These are phyloP conservation scores for Drosophila biarmipes DNA, from an alignment of 1,140 invertebrate species.

Conservation along the genomic window DNA sequence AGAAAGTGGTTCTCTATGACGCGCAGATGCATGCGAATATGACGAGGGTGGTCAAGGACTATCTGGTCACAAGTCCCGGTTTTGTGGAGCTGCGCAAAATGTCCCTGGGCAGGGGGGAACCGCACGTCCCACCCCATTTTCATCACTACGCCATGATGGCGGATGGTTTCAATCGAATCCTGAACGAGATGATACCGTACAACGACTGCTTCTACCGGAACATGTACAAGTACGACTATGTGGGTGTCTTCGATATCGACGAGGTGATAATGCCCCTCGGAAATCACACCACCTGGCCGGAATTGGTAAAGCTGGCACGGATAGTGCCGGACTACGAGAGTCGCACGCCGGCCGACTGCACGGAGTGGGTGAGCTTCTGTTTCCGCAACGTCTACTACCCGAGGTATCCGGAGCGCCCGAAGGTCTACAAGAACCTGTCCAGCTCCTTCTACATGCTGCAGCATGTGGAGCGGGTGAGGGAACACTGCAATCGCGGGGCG, in stretches of 20 bases:
- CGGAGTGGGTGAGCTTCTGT: conserved; percentile 62
- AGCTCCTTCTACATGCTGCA: conserved; percentile 77
- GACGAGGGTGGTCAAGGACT: conserved; percentile 89
- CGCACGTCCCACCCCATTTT: conserved; percentile 87
- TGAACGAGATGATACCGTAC: conserved; percentile 93
- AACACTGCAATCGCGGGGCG: conserved; percentile 47
- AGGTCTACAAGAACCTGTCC: conserved; percentile 54
- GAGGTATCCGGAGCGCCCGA: conserved; percentile 52
- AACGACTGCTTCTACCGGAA: conserved; percentile 93
- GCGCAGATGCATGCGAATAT: conserved; percentile 95
- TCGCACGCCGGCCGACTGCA: conserved; percentile 17
- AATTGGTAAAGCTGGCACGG: conserved; percentile 48
- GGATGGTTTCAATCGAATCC: conserved; percentile 69
- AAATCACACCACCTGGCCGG: conserved; percentile 85
- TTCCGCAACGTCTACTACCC: conserved; percentile 72
- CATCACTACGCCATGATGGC: conserved; percentile 85
- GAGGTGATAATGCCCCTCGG: conserved; percentile 90
- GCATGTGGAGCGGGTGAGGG: conserved; percentile 63
- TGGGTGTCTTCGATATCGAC: conserved; percentile 91
- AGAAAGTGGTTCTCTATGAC: conserved; percentile 96
- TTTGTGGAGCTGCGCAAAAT: conserved; percentile 88
- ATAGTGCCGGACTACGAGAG: conserved; percentile 48
- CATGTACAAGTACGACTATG: conserved; percentile 90
- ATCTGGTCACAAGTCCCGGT: conserved; percentile 24
- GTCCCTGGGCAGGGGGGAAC: conserved; percentile 88